Conservation (phyloP, 1,140 invertebrate genomes). For the Phenacoccus solenopsis region DNA sequence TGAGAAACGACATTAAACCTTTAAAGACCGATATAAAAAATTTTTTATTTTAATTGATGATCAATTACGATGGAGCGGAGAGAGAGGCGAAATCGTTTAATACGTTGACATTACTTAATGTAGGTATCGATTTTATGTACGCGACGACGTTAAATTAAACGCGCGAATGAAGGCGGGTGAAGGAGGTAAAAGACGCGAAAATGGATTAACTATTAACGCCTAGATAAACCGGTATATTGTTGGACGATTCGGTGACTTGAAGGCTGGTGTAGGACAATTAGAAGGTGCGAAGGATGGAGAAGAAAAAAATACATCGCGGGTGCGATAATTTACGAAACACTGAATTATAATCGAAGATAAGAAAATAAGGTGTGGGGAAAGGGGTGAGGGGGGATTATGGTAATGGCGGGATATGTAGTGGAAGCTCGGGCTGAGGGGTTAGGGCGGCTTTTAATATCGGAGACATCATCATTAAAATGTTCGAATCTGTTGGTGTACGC, state of each 20-base stretch:
- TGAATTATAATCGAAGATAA: too few species aligned
- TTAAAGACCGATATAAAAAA: background rate
- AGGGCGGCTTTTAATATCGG: slow-evolving; percentile 2
- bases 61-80: background rate
- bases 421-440: background rate
- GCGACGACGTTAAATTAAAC: background rate
- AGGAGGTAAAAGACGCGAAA: too few species aligned
- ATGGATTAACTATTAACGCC: too few species aligned
- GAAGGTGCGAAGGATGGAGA: background rate
- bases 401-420: too few species aligned
- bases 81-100: background rate
- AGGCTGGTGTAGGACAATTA: background rate
- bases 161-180: too few species aligned
- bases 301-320: too few species aligned
- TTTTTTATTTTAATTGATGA: slow-evolving; percentile 4
- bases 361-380: too few species aligned
- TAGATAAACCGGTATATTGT: too few species aligned
- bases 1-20: background rate
- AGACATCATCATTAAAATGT: slow-evolving; percentile 14
- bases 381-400: too few species aligned
- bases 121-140: background rate
- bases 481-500: background rate
- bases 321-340: too few species aligned
- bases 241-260: background rate
- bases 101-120: background rate